phyloP scores from a whole-genome alignment of 2,113 vertebrate genomes.

The Meleagris gallopavo region DNA sequence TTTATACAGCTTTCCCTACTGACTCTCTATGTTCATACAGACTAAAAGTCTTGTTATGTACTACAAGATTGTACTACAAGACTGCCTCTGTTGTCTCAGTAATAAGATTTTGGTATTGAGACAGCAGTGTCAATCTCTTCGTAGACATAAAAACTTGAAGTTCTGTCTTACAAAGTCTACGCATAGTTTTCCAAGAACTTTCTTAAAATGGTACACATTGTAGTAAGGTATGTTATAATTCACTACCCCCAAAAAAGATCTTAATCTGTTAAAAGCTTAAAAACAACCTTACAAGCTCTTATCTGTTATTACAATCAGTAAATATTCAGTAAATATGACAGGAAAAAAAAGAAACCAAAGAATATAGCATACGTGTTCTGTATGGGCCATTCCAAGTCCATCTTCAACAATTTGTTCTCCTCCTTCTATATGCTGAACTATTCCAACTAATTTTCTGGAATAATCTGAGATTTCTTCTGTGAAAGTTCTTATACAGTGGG shows the following conservation, averaged over 20 bases:
- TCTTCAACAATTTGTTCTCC: conserved; percentile 98
- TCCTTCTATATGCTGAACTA: conserved; percentile 97
- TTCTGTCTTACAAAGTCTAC: background rate
- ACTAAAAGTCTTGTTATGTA: background rate
- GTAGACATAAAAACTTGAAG: background rate
- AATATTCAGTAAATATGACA: background rate
- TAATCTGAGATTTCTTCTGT: conserved; percentile 99
- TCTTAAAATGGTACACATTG: background rate
- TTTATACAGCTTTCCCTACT: background rate
- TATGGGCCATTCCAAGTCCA: conserved; percentile 93
- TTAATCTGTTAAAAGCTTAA: background rate
- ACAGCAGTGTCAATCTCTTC: too few species aligned
- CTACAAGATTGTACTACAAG: background rate
- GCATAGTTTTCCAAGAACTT: background rate
- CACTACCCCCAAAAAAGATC: background rate
- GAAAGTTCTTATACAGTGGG: conserved; percentile 97
- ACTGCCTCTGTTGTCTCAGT: background rate
- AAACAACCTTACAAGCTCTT: background rate
- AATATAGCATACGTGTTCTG: conserved; percentile 88
- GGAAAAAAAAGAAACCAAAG: background rate
- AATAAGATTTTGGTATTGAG: background rate
- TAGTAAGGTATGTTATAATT: background rate
- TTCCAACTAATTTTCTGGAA: conserved; percentile 95
- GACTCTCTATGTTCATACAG: background rate
- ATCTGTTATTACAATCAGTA: background rate